Evolutionary conservation across 2,113 vertebrate species (phyloP).

Genomic region (Ornithorhynchus anatinus): DNA sequence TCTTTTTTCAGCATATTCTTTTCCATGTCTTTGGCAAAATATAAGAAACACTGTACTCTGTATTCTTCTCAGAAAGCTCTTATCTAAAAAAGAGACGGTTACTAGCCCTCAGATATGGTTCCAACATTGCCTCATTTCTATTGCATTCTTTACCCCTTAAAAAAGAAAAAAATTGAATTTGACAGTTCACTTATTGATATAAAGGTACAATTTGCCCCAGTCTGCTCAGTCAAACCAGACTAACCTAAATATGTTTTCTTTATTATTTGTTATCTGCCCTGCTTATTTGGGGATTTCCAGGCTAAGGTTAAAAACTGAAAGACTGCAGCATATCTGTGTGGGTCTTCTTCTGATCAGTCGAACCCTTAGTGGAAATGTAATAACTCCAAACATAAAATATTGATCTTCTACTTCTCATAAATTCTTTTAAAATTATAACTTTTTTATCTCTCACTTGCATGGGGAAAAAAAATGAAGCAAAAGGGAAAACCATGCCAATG

Average conservation of each 20-base stretch:
- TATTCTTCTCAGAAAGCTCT: too few species aligned
- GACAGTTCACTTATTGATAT: conserved; percentile 12
- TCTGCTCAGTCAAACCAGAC: conserved; percentile 26
- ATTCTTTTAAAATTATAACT: conserved; percentile 38
- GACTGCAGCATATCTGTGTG: conserved; percentile 12
- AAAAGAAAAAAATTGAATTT: neutral
- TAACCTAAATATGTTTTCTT: conserved; percentile 41
- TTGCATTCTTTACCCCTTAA: neutral
- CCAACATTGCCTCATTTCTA: neutral
- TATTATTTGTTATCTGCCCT: conserved; percentile 50
- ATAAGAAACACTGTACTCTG: too few species aligned
- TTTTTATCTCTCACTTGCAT: conserved; percentile 8
- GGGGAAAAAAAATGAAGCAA: conserved; percentile 39
- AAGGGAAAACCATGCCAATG: too few species aligned
- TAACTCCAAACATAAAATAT: conserved; percentile 61
- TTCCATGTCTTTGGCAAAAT: too few species aligned
- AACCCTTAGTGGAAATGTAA: conserved; percentile 55
- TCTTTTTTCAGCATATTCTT: too few species aligned
- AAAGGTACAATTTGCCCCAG: conserved; percentile 14
- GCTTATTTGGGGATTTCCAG: neutral
- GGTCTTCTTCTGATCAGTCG: conserved; percentile 57
- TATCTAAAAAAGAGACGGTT: too few species aligned
- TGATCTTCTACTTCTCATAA: conserved; percentile 45
- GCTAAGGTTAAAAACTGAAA: conserved; percentile 47
- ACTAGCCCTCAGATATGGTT: neutral